A percentile compares a stretch with the other conserved stretches of the same genome.
These are phyloP conservation scores for Boleophthalmus pectinirostris DNA, from an alignment of 2,113 vertebrate species.

Conservation along the genomic window DNA sequence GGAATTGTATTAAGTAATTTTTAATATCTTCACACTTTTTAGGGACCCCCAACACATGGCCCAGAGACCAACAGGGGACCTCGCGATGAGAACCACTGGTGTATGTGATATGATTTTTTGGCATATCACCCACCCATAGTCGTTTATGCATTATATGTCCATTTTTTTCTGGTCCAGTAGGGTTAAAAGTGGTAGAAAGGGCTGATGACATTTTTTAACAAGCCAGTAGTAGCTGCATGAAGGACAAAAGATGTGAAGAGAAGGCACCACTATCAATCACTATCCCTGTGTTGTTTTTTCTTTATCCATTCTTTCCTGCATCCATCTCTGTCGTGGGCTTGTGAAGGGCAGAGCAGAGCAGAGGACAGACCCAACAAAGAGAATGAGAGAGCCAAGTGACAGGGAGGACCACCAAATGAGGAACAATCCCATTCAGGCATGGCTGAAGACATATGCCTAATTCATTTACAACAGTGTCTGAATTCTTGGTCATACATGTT, in stretches of 20 bases:
- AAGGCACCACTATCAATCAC: constrained; percentile 56
- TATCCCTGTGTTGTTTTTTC: constrained; percentile 32
- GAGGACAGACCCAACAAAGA: constrained; percentile 36
- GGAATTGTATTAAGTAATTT: too few species aligned
- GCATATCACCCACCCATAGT: too few species aligned
- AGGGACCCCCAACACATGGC: too few species aligned
- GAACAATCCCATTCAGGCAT: constrained; percentile 41
- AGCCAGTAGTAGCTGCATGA: constrained; percentile 2
- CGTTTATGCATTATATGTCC: too few species aligned
- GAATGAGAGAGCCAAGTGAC: constrained; percentile 31
- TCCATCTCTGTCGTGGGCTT: constrained; percentile 52
- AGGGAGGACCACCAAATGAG: constrained; percentile 24
- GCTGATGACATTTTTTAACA: not conserved
- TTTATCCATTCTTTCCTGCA: constrained; percentile 35
- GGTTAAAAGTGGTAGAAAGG: too few species aligned
- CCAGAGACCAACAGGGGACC: too few species aligned
- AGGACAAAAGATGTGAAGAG: constrained; percentile 22
- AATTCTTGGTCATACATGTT: not conserved
- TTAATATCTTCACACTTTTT: too few species aligned
- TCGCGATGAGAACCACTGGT: too few species aligned
- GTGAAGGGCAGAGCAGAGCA: constrained; percentile 36
- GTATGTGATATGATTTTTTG: too few species aligned
- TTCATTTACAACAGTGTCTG: not conserved
- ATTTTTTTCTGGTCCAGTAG: not conserved
- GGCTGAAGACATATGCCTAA: not conserved